A percentile compares a stretch with the other conserved stretches of the same genome.
Conservation (phyloP, 2,113 vertebrate genomes). For the Mobula birostris region DNA sequence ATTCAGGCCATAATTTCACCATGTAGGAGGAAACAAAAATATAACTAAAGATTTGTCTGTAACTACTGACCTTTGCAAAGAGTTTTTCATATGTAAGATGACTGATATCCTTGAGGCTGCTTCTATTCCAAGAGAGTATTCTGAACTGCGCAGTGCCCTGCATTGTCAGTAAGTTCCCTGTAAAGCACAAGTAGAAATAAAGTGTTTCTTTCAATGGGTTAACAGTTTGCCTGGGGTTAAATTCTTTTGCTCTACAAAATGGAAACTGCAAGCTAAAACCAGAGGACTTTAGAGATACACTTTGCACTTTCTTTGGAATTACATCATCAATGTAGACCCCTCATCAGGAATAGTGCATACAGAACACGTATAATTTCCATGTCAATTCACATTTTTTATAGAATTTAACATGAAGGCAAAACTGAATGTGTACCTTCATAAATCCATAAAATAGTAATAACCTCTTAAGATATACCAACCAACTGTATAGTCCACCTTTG, state of each 20-base stretch:
- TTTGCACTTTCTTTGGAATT: slow-evolving; percentile 41
- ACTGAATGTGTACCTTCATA: slow-evolving; percentile 48
- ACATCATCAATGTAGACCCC: slow-evolving; percentile 43
- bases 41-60: not conserved
- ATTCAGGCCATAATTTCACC: not conserved
- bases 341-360: slow-evolving; percentile 44
- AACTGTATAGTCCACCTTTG: slow-evolving; percentile 46
- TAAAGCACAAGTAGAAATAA: not conserved
- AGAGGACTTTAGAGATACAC: slow-evolving; percentile 42
- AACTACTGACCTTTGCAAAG: not conserved
- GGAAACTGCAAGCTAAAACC: slow-evolving; percentile 42
- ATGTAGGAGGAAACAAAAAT: not conserved
- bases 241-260: slow-evolving; percentile 37
- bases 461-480: slow-evolving; percentile 50
- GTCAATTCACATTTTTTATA: slow-evolving; percentile 53
- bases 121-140: not conserved
- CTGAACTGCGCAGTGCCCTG: not conserved
- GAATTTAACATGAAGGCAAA: slow-evolving; percentile 51
- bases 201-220: not conserved
- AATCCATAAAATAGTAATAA: slow-evolving; percentile 53
- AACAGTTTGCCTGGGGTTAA: slow-evolving; percentile 9
- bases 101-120: slow-evolving; percentile 2
- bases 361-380: slow-evolving; percentile 48
- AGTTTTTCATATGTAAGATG: not conserved
- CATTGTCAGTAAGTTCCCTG: not conserved